Evolutionary conservation across 2,113 vertebrate genomes (phyloP).

Genomic region (Ifrita kowaldi): DNA sequence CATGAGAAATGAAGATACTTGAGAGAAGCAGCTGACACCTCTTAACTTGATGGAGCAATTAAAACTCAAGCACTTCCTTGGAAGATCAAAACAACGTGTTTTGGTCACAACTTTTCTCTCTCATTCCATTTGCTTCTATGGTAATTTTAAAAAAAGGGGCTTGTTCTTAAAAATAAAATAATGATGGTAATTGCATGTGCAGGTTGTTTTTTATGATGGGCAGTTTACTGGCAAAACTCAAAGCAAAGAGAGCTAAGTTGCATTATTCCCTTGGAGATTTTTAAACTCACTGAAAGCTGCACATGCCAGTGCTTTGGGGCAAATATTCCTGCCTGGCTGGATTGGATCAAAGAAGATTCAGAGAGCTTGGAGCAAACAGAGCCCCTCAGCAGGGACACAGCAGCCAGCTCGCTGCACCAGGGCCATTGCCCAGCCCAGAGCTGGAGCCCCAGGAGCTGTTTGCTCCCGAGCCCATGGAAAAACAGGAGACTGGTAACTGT

Average conservation of each 20-base stretch:
- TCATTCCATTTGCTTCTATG: not conserved
- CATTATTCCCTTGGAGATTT: not conserved
- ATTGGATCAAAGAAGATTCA: not conserved
- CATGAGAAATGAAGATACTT: not conserved
- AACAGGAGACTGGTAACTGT: not conserved
- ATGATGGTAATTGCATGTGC: not conserved
- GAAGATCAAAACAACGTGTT: slow-evolving; percentile 16
- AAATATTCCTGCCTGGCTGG: not conserved
- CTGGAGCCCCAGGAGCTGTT: not conserved
- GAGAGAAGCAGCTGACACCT: slow-evolving; percentile 28
- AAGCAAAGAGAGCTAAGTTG: not conserved
- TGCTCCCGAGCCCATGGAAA: not conserved
- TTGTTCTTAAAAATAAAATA: not conserved
- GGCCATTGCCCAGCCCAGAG: not conserved
- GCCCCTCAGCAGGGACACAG: not conserved
- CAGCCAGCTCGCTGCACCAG: not conserved
- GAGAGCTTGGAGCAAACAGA: not conserved
- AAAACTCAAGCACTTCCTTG: slow-evolving; percentile 5
- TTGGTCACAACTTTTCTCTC: slow-evolving; percentile 5
- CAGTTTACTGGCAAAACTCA: not conserved
- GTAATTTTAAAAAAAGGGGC: not conserved
- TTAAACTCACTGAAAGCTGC: not conserved
- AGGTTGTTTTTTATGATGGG: not conserved
- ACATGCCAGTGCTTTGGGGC: not conserved
- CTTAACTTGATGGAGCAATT: slow-evolving; percentile 38